Evolutionary conservation across 2,888 invertebrate species (phyloP), one percentile per base, ranked within the genome.

Genomic region (Beris chalybata): DNA sequence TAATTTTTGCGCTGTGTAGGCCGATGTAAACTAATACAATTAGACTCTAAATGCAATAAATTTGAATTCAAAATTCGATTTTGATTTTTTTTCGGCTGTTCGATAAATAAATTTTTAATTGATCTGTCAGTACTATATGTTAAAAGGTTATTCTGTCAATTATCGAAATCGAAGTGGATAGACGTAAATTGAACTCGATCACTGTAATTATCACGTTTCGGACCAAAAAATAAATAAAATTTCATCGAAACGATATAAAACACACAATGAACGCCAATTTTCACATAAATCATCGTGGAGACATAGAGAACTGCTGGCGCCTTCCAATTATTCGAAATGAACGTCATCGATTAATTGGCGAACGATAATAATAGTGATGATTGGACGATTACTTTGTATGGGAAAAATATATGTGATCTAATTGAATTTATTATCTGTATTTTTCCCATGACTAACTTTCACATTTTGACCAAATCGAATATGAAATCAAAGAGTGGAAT

Each of bases 111-210:
- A 38, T 50, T 65, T 65, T 65, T 65, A 65, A 65, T 65, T 65
- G 65, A 65, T 65, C 48, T 50, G 65, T 65, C 65, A 65, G 45
- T 65, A 65, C 38, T 54, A 47, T 54, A 47, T 64, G 45, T 55
- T 55, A 55, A 64, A 55, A 45, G 45, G 44, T 29, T 31, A 47
- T 55, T 55, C 29, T 31, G 38, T 45, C 64, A 64, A 64, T 64
- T 64, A 64, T 47, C 22, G 9, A 5, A 22, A 6, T 22, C 12
- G 6, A 48, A 48, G 22, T 48, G n/a, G 13, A 48, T 48, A 15
- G 48, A 48, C 48, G 6, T 48, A 48, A 48, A 15, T 4, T 15
- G 6, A 48, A 15, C 48, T 48, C 48, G 5, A 48, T 5, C 15
- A 45, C 48, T 15, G 15, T 15, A 15, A n/a, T 48, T 48, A 48